Evolutionary conservation across 2,888 invertebrate species (phyloP), one percentile per base, ranked within the genome.

Genomic region (Meteorus colon): DNA sequence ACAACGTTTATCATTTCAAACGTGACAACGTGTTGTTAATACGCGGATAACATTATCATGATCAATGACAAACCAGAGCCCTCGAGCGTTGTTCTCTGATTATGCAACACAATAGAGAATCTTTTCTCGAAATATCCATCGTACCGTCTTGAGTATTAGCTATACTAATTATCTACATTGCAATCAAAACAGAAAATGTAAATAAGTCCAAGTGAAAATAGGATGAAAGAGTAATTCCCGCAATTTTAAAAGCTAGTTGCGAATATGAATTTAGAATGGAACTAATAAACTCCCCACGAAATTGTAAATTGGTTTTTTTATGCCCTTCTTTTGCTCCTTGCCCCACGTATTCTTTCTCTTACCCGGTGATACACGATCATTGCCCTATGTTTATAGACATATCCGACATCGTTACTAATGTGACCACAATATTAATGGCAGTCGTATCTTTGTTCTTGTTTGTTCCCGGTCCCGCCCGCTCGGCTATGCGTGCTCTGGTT

Each of bases 391-490:
- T 85, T 86, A 87, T 87, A 85, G 84, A 87, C 85, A 85, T 82
- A 88, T 84, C 86, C 88, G 86, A 55, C 86, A 88, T 86, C 87
- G 88, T 86, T 84, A 89, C 88, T 89, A 89, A 89, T 89, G 88
- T 89, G 86, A 88, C 89, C 89, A 88, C 88, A 89, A 86, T 89
- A 89, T 89, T 89, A 89, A 89, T 89, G 88, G 88, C 88, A 89
- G 89, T 86, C 89, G 89, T 89, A 89, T 89, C 89, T 89, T 89
- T 89, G 89, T 89, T 89, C 89, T 89, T 89, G 89, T 89, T 89
- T 89, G 89, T 89, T 89, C 89, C 89, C 89, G 89, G 89, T 89
- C 89, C 89, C 89, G 89, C 89, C 89, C 89, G 88, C 89, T 89
- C 88, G 89, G 89, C 89, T 89, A 89, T 88, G 87, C 86, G 88